Evolutionary conservation across 2,113 vertebrate species (phyloP).

Genomic region (Pyxicephalus adspersus): DNA sequence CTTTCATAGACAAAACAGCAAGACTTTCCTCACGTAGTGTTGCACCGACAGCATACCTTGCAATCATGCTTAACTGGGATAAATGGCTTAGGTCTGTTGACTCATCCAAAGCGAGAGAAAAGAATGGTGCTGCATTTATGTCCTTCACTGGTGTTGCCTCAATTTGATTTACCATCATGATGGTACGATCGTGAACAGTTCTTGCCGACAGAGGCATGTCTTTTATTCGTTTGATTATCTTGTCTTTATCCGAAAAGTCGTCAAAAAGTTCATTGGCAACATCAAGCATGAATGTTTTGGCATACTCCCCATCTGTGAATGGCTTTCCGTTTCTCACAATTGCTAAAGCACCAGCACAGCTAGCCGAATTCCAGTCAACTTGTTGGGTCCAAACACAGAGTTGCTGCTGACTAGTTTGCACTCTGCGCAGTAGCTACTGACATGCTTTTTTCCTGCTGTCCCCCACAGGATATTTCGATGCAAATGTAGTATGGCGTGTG

Average conservation of each 20-base stretch:
- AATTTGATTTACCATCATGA: conserved; percentile 59
- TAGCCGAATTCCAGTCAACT: conserved; percentile 54
- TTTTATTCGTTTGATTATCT: too few species aligned
- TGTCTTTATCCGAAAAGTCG: too few species aligned
- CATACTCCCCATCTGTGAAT: conserved; percentile 60
- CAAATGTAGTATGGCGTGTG: too few species aligned
- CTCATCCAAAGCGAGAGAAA: conserved; percentile 60
- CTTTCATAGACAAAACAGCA: too few species aligned
- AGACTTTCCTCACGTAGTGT: too few species aligned
- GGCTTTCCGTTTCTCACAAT: conserved; percentile 59
- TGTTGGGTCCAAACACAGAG: conserved; percentile 50
- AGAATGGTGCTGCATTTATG: conserved; percentile 55
- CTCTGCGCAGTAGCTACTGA: conserved; percentile 55
- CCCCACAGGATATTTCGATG: conserved; percentile 58
- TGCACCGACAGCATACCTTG: too few species aligned
- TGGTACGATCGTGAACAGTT: too few species aligned
- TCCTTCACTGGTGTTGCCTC: conserved; percentile 60
- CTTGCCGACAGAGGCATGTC: too few species aligned
- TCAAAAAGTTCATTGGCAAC: too few species aligned
- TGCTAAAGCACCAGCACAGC: conserved; percentile 58
- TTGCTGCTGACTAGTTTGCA: too few species aligned
- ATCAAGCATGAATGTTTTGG: too few species aligned
- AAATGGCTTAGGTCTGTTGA: conserved; percentile 57
- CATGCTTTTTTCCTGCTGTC: conserved; percentile 59
- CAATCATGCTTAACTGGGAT: too few species aligned